Evolutionary conservation across 2,888 invertebrate species (phyloP).

Genomic region (Pseudeuparius sepicola): DNA sequence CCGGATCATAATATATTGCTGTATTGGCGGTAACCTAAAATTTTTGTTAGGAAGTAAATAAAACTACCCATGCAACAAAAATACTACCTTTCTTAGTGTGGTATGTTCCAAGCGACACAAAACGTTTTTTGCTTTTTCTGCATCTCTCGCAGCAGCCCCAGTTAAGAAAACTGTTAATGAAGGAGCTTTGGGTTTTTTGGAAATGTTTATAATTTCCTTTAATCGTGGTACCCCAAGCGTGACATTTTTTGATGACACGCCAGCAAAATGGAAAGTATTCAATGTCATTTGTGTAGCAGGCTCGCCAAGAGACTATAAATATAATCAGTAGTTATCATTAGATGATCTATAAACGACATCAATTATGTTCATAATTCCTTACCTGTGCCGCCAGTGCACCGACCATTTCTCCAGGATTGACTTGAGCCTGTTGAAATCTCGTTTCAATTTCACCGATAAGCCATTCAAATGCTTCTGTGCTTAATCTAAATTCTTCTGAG

Average conservation of each 20-base stretch:
- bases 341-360: too few species aligned
- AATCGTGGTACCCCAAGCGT: constrained; percentile 96
- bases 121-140: constrained; percentile 98
- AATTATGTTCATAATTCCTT: too few species aligned
- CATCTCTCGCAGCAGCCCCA: constrained; percentile 92
- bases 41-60: too few species aligned
- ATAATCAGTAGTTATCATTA: too few species aligned
- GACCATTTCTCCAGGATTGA: constrained; percentile 95
- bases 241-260: constrained; percentile 99
- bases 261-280: constrained; percentile 99
- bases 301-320: constrained; percentile 96
- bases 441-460: constrained; percentile 97
- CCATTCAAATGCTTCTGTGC: constrained; percentile 97
- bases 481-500: constrained; percentile 87
- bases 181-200: constrained; percentile 97
- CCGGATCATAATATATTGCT: constrained; percentile 98
- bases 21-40: constrained; percentile 97
- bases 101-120: constrained; percentile 95
- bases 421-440: constrained; percentile 85
- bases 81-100: constrained; percentile 87
- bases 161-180: constrained; percentile 94
- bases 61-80: too few species aligned
- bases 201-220: constrained; percentile 96
- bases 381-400: too few species aligned
- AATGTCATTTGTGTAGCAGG: constrained; percentile 99